Evolutionary conservation across 2,797 vertebrate species (phyloP), one percentile per base, ranked within the genome.

Genomic region (Enteromius unitaeniatus): DNA sequence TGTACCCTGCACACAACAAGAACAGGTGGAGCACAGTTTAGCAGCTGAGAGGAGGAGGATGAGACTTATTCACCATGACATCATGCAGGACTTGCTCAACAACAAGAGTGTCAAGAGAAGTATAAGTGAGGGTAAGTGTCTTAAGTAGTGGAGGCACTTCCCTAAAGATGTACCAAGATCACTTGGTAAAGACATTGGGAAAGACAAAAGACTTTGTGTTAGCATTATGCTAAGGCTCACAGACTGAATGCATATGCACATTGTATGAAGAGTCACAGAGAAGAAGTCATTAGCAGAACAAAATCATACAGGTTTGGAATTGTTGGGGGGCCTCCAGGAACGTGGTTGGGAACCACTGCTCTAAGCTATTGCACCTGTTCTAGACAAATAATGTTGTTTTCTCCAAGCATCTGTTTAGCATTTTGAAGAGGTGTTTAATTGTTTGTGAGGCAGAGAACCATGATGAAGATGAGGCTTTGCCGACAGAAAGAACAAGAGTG

Each of bases 11-110:
- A 96, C 95, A 0, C 95, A 97, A 87, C 93, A 92, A 55, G 97
- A 99, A 88, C 95, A 97, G 89, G 92, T 93, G 0, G 96, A 99
- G 87, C 91, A 99, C 91, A 97, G 97, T 0, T 91, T 99, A 14
- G 97, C 98, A 0, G 97, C 97, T 0, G 98, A 99, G 92, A 93
- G 98, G 80, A 94, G 97, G 51, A 95, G 98, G 79, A 97, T 99
- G 95, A 93, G 97, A 58, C 92, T 97, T 89, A 76, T 95, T 1
- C 97, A 99, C 0, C 90, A 96, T 0, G 97, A 99, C 87, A 98
- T 96, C 83, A 96, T 99, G 89, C 96, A 95, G 89, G 96, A 96
- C 34, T 94, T 99, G 28, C 93, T 99, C 19, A 93, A 89, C 84
- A 91, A 88, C 19, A 92, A 92, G 6, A 83, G 88, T 5, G 62